A percentile compares a stretch with the other conserved stretches of the same genome.
Evolutionary conservation across 2,888 invertebrate genomes (phyloP).

Genomic region (Drosophila limbata): DNA sequence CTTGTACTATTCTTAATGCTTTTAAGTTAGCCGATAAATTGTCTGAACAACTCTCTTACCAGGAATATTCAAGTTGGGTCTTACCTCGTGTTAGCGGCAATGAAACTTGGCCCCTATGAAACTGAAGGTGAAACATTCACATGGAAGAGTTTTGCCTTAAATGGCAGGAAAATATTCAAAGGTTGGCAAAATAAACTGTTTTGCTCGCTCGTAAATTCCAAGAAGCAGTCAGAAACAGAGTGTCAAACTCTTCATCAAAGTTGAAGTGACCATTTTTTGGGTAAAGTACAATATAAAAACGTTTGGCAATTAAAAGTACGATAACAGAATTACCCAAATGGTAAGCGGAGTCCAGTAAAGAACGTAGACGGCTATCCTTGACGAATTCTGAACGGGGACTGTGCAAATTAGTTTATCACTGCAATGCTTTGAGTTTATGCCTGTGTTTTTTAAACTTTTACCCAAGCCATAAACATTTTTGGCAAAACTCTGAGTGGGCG

Average conservation of each 20-base stretch:
- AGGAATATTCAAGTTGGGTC: not conserved
- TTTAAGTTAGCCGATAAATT: not conserved
- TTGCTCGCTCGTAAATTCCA: conserved; percentile 21
- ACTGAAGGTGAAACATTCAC: conserved; percentile 11
- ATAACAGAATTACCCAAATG: conserved; percentile 26
- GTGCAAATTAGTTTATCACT: conserved; percentile 62
- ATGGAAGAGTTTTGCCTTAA: conserved; percentile 14
- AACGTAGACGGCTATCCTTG: conserved; percentile 16
- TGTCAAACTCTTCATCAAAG: conserved; percentile 33
- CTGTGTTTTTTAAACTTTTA: conserved; percentile 44
- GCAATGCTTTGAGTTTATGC: conserved; percentile 40
- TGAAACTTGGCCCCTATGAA: conserved; percentile 18
- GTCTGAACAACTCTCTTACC: not conserved
- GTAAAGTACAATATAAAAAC: conserved; percentile 31
- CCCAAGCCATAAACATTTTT: conserved; percentile 30
- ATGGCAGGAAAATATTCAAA: not conserved
- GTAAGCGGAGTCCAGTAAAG: conserved; percentile 13
- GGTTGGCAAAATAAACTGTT: conserved; percentile 13
- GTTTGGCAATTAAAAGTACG: conserved; percentile 51
- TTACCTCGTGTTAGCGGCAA: not conserved
- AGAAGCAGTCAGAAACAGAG: conserved; percentile 5
- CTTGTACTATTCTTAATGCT: too few species aligned
- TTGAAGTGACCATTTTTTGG: conserved; percentile 32
- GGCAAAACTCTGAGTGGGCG: conserved; percentile 2
- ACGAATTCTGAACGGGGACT: conserved; percentile 1